A percentile compares a stretch with the other conserved stretches of the same genome.
Conservation (phyloP, 2,888 invertebrate species). For the Parapristionchus giblindavisi region DNA sequence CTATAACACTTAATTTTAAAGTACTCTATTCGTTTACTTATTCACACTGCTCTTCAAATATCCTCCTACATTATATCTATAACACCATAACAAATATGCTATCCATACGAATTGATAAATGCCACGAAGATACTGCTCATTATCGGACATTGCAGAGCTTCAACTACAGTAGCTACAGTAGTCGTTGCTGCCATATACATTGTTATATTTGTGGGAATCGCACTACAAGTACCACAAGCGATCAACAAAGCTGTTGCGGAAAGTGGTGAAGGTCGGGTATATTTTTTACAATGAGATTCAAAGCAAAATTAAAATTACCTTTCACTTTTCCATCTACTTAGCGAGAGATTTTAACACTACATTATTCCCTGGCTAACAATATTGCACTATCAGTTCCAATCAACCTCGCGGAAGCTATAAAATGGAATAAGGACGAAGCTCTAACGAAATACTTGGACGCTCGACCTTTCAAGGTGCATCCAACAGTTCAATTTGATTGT, state of each 20-base stretch:
- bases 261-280: not conserved
- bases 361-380: too few species aligned
- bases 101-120: too few species aligned
- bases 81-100: too few species aligned
- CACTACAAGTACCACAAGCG: not conserved
- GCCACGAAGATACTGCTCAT: too few species aligned
- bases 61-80: not conserved
- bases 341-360: too few species aligned
- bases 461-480: slow-evolving; percentile 11
- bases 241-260: not conserved
- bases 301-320: not conserved
- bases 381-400: not conserved
- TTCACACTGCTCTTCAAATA: not conserved
- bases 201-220: not conserved
- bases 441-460: not conserved
- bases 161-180: not conserved
- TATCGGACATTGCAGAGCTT: not conserved
- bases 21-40: not conserved
- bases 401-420: not conserved
- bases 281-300: not conserved
- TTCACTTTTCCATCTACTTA: too few species aligned
- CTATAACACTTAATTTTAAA: not conserved
- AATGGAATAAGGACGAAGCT: not conserved
- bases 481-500: too few species aligned
- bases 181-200: not conserved